Evolutionary conservation across 2,113 vertebrate species (phyloP).

Genomic region (Micronisus gabar): DNA sequence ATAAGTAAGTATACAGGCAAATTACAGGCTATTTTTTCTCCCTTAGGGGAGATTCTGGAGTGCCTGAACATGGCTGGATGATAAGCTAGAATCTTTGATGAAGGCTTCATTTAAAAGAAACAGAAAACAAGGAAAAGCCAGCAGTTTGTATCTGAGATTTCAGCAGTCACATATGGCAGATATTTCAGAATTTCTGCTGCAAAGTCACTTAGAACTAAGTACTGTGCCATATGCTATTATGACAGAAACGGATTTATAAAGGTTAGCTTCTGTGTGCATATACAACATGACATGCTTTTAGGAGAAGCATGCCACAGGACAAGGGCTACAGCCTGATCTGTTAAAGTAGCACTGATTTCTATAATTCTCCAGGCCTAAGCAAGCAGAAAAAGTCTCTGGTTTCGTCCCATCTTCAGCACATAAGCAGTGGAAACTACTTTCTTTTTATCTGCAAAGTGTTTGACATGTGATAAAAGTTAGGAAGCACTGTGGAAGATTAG

Average conservation of each 20-base stretch:
- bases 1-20: background rate
- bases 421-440: background rate
- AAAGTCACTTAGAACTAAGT: background rate
- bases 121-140: background rate
- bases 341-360: background rate
- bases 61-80: background rate
- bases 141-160: background rate
- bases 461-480: background rate
- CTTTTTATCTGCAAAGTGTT: background rate
- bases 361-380: background rate
- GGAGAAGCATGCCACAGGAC: background rate
- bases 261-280: background rate
- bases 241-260: background rate
- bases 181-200: conserved; percentile 2
- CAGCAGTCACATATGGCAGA: background rate
- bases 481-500: background rate
- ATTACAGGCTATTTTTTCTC: background rate
- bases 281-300: background rate
- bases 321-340: background rate
- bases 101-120: background rate
- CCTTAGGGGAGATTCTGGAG: background rate
- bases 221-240: background rate
- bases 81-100: background rate
- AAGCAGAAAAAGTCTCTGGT: background rate
- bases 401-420: background rate